Conservation (phyloP, 2,888 invertebrate genomes). For the Elmis aenea region DNA sequence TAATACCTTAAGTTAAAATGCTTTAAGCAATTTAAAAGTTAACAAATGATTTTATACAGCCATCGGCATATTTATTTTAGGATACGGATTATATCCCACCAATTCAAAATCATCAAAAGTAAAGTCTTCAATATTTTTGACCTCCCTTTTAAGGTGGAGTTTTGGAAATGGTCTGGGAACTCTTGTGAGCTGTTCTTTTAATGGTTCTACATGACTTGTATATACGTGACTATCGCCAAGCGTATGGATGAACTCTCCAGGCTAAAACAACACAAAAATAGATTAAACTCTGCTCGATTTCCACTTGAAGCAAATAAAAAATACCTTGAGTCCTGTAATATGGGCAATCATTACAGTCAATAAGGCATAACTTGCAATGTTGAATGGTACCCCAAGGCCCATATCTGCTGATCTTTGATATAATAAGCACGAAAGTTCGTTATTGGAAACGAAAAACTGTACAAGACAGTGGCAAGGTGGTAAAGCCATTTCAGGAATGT, state of each 20-base stretch:
- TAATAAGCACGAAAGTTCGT: constrained; percentile 81
- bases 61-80: constrained; percentile 90
- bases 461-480: constrained; percentile 94
- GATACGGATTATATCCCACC: constrained; percentile 80
- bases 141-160: constrained; percentile 66
- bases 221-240: constrained; percentile 95
- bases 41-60: constrained; percentile 72
- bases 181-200: constrained; percentile 74
- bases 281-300: not conserved
- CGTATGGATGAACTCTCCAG: constrained; percentile 90
- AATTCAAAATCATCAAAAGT: constrained; percentile 79
- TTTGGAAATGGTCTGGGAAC: constrained; percentile 77
- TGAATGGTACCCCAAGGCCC: constrained; percentile 96
- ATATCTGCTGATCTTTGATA: constrained; percentile 97
- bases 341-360: constrained; percentile 95
- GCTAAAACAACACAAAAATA: constrained; percentile 47
- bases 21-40: no score
- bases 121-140: constrained; percentile 80
- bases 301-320: constrained; percentile 9
- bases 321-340: constrained; percentile 77
- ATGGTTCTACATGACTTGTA: constrained; percentile 76
- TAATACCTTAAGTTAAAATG: no score
- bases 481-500: constrained; percentile 84
- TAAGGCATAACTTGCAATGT: constrained; percentile 92
- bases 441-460: constrained; percentile 85